These are phyloP conservation scores for Euzetes globulus DNA, from an alignment of 2,888 invertebrate genomes.

Conservation along the genomic window DNA sequence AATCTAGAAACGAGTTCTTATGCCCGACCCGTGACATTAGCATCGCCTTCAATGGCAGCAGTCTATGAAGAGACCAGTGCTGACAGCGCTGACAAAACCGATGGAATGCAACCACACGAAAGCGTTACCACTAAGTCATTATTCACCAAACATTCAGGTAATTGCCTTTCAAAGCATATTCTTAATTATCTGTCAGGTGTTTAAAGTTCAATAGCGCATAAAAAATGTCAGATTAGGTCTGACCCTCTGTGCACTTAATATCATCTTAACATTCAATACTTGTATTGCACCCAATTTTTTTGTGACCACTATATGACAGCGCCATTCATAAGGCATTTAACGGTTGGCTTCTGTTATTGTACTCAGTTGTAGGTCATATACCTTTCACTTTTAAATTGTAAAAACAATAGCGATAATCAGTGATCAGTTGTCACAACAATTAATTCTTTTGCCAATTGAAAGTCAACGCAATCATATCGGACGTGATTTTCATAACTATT, in stretches of 20 bases:
- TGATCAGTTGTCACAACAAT: not conserved
- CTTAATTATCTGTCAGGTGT: not conserved
- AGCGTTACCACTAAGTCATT: slow-evolving; percentile 18
- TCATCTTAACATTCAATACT: not conserved
- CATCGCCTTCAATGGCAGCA: slow-evolving; percentile 27
- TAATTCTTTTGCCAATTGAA: not conserved
- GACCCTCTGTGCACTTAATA: not conserved
- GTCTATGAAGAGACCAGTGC: slow-evolving; percentile 25
- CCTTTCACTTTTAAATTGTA: not conserved
- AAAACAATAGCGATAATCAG: not conserved
- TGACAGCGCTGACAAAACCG: not conserved
- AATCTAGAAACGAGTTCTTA: not conserved
- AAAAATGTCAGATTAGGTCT: not conserved
- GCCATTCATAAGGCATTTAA: not conserved
- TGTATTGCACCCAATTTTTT: not conserved
- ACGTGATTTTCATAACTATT: not conserved
- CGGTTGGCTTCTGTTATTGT: slow-evolving; percentile 3
- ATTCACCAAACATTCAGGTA: slow-evolving; percentile 23
- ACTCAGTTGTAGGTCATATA: slow-evolving; percentile 11
- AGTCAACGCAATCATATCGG: not conserved
- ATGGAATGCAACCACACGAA: slow-evolving; percentile 2
- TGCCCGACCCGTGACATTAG: not conserved
- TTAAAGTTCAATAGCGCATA: slow-evolving; percentile 28
- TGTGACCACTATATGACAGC: not conserved
- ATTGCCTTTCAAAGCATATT: not conserved